Percentiles rank a stretch among this genome's conserved stretches.
Conservation (phyloP, 2,888 invertebrate species). For the Dryococelus australis region DNA sequence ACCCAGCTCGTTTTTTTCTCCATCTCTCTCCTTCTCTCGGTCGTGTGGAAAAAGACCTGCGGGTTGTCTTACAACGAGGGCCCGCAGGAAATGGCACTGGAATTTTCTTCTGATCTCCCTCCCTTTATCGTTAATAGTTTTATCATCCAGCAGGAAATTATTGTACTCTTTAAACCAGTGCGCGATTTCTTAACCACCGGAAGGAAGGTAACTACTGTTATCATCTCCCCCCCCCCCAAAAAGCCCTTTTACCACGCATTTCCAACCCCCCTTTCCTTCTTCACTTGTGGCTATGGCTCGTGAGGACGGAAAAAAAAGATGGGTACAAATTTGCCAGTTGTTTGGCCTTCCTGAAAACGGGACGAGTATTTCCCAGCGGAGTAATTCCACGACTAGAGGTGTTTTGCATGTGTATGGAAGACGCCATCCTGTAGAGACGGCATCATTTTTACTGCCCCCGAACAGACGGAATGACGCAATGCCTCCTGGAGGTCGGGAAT, state of each 20-base stretch:
- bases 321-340: constrained; percentile 3
- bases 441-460: not conserved
- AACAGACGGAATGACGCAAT: not conserved
- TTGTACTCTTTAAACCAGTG: constrained; percentile 3
- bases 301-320: not conserved
- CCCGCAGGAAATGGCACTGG: not conserved
- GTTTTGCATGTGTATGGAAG: not conserved
- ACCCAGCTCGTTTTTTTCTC: not conserved
- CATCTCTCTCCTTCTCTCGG: too few relatives aligned
- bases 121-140: constrained; percentile 22
- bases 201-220: constrained; percentile 8
- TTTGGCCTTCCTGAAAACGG: too few relatives aligned
- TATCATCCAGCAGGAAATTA: constrained; percentile 18
- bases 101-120: not conserved
- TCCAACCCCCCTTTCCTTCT: not conserved
- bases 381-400: not conserved
- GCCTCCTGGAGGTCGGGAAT: not conserved
- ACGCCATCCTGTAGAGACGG: not conserved
- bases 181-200: constrained; percentile 1
- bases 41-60: not conserved
- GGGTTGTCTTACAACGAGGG: not conserved
- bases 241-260: not conserved
- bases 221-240: not conserved
- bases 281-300: not conserved
- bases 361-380: not conserved